Evolutionary conservation across 2,888 invertebrate species (phyloP), one percentile per base, ranked within the genome.

Genomic region (Halictus quadricinctus): DNA sequence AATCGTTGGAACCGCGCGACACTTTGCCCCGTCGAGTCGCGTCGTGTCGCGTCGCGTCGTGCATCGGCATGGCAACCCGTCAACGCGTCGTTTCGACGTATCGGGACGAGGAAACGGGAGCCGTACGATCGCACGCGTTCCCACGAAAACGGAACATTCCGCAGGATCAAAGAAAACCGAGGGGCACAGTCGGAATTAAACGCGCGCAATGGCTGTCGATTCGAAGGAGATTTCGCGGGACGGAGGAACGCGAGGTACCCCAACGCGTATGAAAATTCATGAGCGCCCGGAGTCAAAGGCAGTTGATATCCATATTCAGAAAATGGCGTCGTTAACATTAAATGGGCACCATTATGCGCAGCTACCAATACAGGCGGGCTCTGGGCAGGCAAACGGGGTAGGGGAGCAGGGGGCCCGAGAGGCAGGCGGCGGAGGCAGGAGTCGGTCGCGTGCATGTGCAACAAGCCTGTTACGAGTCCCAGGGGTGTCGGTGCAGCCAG

Each of bases 251-350:
- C 84, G 87, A 72, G 82, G 84, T 43, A 54, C 86, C 83, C 72
- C 83, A 81, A 85, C 84, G 74, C 82, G 88, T 92, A 94, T 94
- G 93, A 94, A 94, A 93, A 94, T 94, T 92, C 93, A 94, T 93
- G 93, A 94, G 92, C 86, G 89, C 90, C 88, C 79, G 46, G 82
- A 91, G 90, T 92, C 91, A 92, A 92, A 92, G 91, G 90, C 91
- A 88, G 90, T 90, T 92, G 93, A 93, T 93, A 93, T 93, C 92
- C 93, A 92, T 93, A 93, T 93, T 92, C 90, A 91, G 93, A 94
- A 94, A 94, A 94, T 93, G 93, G 93, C 93, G 93, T 94, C 94
- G 94, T 94, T 94, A 94, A 93, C 91, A 92, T 93, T 93, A 94
- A 94, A 93, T 92, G 94, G 92, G 92, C 90, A 92, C 89, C 92